A percentile compares a stretch with the other conserved stretches of the same genome.
These are phyloP conservation scores for Parus major DNA, from an alignment of 2,113 vertebrate species.

Conservation along the genomic window DNA sequence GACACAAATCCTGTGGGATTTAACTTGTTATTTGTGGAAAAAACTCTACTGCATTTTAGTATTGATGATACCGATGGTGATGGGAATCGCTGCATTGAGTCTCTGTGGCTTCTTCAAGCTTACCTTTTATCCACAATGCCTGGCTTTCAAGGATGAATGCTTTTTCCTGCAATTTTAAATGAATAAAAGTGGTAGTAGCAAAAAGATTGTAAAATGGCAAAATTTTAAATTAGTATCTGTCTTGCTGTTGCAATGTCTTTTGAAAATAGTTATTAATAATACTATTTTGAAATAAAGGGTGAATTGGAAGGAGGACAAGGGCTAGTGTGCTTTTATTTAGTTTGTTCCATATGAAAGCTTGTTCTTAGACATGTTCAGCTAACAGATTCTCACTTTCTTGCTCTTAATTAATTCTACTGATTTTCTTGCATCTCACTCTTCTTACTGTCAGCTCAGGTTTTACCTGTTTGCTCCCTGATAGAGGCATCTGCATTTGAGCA, in stretches of 20 bases:
- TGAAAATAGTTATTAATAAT: not conserved
- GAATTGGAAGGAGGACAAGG: not conserved
- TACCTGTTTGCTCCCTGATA: not conserved
- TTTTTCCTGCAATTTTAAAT: not conserved
- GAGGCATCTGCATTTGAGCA: not conserved
- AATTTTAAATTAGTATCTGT: not conserved
- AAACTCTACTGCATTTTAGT: not conserved
- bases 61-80: not conserved
- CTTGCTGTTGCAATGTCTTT: not conserved
- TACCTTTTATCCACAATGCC: not conserved
- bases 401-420: not conserved
- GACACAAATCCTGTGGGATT: not conserved
- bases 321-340: not conserved
- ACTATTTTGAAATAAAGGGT: not conserved
- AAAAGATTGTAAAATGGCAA: not conserved
- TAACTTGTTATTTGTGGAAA: not conserved
- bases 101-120: not conserved
- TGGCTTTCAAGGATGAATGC: not conserved
- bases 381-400: not conserved
- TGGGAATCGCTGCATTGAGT: not conserved
- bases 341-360: not conserved
- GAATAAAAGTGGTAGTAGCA: not conserved
- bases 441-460: not conserved
- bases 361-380: not conserved
- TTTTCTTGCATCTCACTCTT: not conserved